phyloP scores from a whole-genome alignment of 2,113 vertebrate species.

The Prolemur simus region DNA sequence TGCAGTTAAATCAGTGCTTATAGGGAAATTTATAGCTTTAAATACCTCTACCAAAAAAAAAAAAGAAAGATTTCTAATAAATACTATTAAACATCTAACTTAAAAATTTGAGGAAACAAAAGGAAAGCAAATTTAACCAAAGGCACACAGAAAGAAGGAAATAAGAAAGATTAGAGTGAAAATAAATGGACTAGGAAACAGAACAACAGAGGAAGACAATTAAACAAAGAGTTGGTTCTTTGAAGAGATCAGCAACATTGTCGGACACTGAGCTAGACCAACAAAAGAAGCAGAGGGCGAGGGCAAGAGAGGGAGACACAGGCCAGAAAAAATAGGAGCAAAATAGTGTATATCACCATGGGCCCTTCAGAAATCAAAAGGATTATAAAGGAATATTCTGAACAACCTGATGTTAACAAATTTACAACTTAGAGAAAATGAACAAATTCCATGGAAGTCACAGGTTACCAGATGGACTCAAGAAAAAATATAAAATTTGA shows the following conservation, averaged over 20 bases:
- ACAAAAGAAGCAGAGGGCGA: background rate
- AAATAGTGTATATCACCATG: no score
- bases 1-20: background rate
- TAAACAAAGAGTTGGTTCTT: background rate
- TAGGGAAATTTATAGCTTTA: background rate
- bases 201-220: background rate
- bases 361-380: background rate
- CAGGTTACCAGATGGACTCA: background rate
- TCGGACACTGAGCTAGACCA: background rate
- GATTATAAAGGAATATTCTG: background rate
- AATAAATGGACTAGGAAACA: background rate
- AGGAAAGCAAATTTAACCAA: background rate
- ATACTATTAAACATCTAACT: background rate
- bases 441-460: background rate
- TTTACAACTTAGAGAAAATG: background rate
- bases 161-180: background rate
- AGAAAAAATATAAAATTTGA: background rate
- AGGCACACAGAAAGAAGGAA: background rate
- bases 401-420: background rate
- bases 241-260: background rate
- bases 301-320: background rate
- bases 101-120: background rate
- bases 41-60: background rate
- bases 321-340: background rate
- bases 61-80: background rate